phyloP scores from a whole-genome alignment of 2,797 vertebrate species.

The Etheostoma nigrum region DNA sequence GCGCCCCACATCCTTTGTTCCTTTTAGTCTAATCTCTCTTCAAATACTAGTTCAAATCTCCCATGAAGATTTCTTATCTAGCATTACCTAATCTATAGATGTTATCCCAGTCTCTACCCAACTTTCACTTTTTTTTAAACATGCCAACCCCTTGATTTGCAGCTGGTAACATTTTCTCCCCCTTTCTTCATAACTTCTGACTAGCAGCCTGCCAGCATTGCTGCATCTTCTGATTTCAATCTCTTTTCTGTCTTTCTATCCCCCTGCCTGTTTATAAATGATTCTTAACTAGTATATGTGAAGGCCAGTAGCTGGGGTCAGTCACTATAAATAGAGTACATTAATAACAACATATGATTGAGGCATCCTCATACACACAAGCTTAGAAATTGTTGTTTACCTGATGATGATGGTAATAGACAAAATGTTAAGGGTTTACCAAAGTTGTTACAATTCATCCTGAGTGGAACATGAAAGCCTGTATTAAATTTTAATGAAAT shows the following conservation, averaged over 20 bases:
- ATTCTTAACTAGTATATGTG: background rate
- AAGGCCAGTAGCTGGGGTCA: background rate
- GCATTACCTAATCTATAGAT: conserved; percentile 16
- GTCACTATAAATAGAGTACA: background rate
- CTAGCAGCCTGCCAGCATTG: background rate
- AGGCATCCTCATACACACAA: background rate
- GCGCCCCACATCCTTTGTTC: conserved; percentile 30
- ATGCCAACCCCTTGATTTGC: background rate
- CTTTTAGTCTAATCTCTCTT: conserved; percentile 31
- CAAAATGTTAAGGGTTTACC: background rate
- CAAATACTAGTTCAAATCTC: conserved; percentile 34
- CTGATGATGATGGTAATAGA: background rate
- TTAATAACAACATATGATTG: background rate
- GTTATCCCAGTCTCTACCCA: conserved; percentile 8
- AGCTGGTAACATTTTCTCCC: conserved; percentile 33
- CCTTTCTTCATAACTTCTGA: conserved; percentile 9
- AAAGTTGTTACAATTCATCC: background rate
- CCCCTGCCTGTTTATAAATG: background rate
- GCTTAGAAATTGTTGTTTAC: background rate
- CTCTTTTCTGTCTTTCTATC: background rate
- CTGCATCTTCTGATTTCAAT: background rate
- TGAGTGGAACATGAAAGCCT: background rate
- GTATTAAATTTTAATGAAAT: background rate
- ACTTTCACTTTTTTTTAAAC: background rate
- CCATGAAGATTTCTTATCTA: conserved; percentile 24